A percentile compares a stretch with the other conserved stretches of the same genome.
These are phyloP conservation scores for Rhinella marina DNA, from an alignment of 2,797 vertebrate genomes.

Conservation along the genomic window DNA sequence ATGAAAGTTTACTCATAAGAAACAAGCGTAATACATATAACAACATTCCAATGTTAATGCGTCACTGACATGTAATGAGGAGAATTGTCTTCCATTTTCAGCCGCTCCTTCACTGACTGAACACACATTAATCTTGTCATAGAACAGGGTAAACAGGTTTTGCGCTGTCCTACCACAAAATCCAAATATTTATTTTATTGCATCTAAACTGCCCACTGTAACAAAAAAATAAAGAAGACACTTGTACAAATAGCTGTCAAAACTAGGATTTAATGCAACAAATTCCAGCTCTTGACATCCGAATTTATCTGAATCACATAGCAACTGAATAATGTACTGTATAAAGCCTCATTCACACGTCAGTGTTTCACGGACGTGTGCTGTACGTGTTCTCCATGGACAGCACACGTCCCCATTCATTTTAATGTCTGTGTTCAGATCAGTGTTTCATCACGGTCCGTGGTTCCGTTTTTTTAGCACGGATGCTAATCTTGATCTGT, in stretches of 20 bases:
- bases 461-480: too few species aligned
- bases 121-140: neutral
- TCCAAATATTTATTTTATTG: neutral
- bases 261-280: neutral
- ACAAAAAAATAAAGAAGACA: neutral
- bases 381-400: too few species aligned
- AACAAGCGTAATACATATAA: neutral
- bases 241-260: neutral
- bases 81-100: neutral
- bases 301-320: neutral
- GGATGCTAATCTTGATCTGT: too few species aligned
- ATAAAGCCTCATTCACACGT: too few species aligned
- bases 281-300: neutral
- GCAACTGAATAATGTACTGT: neutral
- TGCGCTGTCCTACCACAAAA: neutral
- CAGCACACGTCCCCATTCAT: too few species aligned
- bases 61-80: neutral
- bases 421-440: too few species aligned
- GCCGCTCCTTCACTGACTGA: neutral
- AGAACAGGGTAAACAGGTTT: constrained; percentile 20
- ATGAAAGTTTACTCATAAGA: neutral
- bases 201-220: neutral
- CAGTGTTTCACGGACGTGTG: too few species aligned
- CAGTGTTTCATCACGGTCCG: too few species aligned
- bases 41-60: neutral